Conservation (phyloP, 2,888 invertebrate species). For the Pecten maximus region DNA sequence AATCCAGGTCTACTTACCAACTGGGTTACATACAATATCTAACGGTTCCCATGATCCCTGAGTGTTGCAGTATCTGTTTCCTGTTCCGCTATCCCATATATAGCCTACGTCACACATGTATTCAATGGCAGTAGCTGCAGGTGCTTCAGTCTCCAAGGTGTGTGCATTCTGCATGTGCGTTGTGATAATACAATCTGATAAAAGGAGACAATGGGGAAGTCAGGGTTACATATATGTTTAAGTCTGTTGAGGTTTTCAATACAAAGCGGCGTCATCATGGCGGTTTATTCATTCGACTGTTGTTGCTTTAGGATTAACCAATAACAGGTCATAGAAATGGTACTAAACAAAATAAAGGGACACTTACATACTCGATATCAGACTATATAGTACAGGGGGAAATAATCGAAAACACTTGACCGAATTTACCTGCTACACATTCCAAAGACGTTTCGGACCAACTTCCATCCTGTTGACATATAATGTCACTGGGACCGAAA, state of each 20-base stretch:
- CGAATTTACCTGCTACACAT: not conserved
- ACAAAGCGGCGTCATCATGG: too few relatives aligned
- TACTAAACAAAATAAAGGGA: too few relatives aligned
- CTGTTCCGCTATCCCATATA: not conserved
- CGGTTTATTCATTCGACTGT: too few relatives aligned
- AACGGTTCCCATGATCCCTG: not conserved
- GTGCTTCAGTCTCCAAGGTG: not conserved
- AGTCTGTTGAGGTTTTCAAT: too few relatives aligned
- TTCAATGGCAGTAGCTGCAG: not conserved
- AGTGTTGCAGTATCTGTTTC: not conserved
- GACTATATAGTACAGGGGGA: too few relatives aligned
- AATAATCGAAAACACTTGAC: too few relatives aligned
- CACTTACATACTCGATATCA: too few relatives aligned
- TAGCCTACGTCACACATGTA: not conserved
- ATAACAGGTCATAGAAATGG: too few relatives aligned
- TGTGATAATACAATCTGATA: not conserved
- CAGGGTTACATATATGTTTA: too few relatives aligned
- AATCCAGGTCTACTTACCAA: too few relatives aligned
- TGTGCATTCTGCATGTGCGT: not conserved
- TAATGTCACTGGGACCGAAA: slow-evolving; percentile 9
- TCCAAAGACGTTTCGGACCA: not conserved
- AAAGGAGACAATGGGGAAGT: too few relatives aligned
- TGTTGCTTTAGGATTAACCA: too few relatives aligned
- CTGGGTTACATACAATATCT: not conserved
- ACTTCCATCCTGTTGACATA: not conserved